Base-by-base conservation (phyloP, 2,888 invertebrate genomes). In the Meteorus colon region DNA sequence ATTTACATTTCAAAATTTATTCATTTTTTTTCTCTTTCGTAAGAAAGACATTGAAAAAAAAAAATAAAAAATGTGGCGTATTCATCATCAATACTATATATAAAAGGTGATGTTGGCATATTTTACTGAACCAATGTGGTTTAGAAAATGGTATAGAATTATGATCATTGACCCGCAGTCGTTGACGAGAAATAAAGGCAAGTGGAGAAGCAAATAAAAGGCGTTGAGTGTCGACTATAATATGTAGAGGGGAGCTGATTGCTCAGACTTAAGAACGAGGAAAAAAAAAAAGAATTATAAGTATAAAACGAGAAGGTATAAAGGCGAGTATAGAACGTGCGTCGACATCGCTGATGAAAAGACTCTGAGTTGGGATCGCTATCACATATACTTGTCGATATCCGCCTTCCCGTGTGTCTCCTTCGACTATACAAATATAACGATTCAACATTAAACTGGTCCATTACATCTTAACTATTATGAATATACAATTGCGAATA, bases 331-430 rank as follows among this genome's bases (percentile, higher is more conserved):
- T 77, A 80, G 75, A 78, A 78, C 79, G 62, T 74, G 73, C 65
- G 59, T 79, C 84, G 82, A 84, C 84, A 83, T 84, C 84, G 83
- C 80, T 81, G 74, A 75, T 55, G 55, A 19, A 19, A 77, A 68
- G 74, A 74, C 68, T 66, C 79, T 19, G 19, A 78, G 62, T 55
- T 70, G 68, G 67, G 75, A 73, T 73, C 45, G 66, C 77, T 73
- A 75, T 77, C 73, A 73, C 63, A 78, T 63, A 31, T 37, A 19
- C 29, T 74, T 48, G 67, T 63, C 67, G 69, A 72, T 77, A 77
- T 77, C 63, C 65, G 72, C 74, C 72, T 65, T 74, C 68, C 59
- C 10, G 34, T 34, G 24, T 62, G 6, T 19, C 29, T 10, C 27
- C 12, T 41, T 31, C 19, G 5, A 59, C 19, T 5, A 31, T 55